phyloP scores from a whole-genome alignment of 2,113 vertebrate genomes.

The Dipodomys merriami region DNA sequence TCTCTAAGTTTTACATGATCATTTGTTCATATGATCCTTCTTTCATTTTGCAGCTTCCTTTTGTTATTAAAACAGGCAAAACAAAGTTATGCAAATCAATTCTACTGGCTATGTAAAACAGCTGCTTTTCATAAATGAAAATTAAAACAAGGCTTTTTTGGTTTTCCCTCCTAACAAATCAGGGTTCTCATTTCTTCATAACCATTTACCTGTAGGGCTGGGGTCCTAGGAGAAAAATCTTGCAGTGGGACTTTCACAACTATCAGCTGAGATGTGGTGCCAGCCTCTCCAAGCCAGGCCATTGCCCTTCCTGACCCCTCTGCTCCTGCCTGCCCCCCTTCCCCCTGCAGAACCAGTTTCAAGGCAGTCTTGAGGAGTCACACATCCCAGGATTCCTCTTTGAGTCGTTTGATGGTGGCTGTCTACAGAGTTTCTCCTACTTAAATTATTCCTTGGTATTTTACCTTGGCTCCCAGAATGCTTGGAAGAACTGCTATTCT shows the following conservation, averaged over 20 bases:
- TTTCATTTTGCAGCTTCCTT: neutral
- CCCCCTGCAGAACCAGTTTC: neutral
- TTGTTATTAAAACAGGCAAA: neutral
- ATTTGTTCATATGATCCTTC: neutral
- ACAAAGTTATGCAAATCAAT: neutral
- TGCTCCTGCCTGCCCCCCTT: neutral
- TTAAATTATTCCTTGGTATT: neutral
- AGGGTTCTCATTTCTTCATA: neutral
- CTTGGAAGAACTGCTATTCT: neutral
- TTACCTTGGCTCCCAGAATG: neutral
- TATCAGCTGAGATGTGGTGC: neutral
- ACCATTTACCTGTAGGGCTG: neutral
- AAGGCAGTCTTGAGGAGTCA: neutral
- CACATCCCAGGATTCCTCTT: neutral
- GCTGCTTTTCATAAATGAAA: neutral
- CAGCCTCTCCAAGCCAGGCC: no score
- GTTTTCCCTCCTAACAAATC: neutral
- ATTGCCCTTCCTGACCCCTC: neutral
- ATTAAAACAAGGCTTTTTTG: conserved; percentile 10
- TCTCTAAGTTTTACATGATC: neutral
- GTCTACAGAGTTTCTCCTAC: neutral
- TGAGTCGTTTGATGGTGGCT: neutral
- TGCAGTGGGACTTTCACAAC: neutral
- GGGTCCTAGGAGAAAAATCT: neutral
- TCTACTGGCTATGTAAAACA: neutral